These are phyloP conservation scores for Platyscapa corneri DNA, from an alignment of 1,140 invertebrate species.

Conservation along the genomic window DNA sequence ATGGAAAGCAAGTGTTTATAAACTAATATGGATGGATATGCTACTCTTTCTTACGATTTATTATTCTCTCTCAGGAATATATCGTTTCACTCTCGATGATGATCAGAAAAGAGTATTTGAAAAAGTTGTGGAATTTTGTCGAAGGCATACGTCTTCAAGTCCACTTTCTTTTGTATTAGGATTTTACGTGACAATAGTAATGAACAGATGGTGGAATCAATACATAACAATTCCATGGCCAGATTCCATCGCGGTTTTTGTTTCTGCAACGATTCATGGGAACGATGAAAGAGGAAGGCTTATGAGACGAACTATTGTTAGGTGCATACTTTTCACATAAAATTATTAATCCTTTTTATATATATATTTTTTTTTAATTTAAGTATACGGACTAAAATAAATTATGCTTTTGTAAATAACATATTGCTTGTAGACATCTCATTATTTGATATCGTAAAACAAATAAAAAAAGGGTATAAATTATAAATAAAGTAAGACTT, in stretches of 20 bases:
- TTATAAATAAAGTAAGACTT: too few relatives aligned
- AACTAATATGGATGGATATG: conserved; percentile 83
- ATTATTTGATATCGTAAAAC: too few relatives aligned
- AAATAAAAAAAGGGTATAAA: too few relatives aligned
- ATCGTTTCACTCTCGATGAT: conserved; percentile 75
- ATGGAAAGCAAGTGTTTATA: conserved; percentile 85
- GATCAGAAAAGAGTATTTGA: conserved; percentile 82
- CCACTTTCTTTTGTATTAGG: conserved; percentile 91
- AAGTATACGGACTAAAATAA: too few relatives aligned
- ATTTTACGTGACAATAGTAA: conserved; percentile 94
- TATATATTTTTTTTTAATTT: too few relatives aligned
- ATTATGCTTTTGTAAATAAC: too few relatives aligned
- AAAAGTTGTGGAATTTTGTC: conserved; percentile 85
- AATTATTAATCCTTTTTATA: too few relatives aligned
- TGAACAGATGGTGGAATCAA: conserved; percentile 95
- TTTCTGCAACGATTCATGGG: conserved; percentile 83
- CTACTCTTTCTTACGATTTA: conserved; percentile 78
- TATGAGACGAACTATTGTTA: conserved; percentile 90
- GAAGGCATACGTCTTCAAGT: conserved; percentile 85
- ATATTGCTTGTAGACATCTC: too few relatives aligned
- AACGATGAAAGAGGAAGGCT: conserved; percentile 91
- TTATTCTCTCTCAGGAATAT: conserved; percentile 77
- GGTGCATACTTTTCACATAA: conserved; percentile 76
- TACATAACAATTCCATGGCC: conserved; percentile 88
- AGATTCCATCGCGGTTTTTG: conserved; percentile 88